Conservation (phyloP, 2,797 vertebrate species). For the Sternotherus odoratus region DNA sequence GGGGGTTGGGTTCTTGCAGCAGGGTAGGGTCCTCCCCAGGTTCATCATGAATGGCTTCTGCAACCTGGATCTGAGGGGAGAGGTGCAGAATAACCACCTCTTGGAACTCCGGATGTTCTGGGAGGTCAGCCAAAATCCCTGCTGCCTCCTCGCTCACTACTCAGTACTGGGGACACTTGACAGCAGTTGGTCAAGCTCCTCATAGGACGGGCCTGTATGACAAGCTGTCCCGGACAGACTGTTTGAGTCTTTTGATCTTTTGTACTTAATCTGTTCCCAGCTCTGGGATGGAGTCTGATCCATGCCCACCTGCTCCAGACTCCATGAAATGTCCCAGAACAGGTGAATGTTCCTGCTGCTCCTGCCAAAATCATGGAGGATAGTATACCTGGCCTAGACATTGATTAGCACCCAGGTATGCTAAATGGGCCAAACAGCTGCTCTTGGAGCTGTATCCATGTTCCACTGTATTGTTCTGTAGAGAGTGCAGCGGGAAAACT, state of each 20-base stretch:
- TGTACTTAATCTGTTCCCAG: background rate
- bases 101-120: fast-evolving
- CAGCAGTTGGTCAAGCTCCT: background rate
- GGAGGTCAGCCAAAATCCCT: background rate
- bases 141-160: background rate
- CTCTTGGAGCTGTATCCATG: background rate
- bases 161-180: background rate
- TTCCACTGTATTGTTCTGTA: background rate
- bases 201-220: background rate
- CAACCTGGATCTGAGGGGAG: background rate
- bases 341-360: background rate
- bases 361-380: background rate
- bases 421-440: background rate
- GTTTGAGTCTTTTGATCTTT: background rate
- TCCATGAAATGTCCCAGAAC: background rate
- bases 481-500: background rate
- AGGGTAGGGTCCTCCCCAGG: background rate
- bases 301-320: background rate
- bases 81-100: background rate
- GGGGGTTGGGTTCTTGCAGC: background rate
- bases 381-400: background rate
- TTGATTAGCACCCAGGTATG: background rate
- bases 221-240: background rate
- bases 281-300: background rate
- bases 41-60: background rate